Conservation (phyloP, 2,797 vertebrate genomes). For the Coregonus ussuriensis region DNA sequence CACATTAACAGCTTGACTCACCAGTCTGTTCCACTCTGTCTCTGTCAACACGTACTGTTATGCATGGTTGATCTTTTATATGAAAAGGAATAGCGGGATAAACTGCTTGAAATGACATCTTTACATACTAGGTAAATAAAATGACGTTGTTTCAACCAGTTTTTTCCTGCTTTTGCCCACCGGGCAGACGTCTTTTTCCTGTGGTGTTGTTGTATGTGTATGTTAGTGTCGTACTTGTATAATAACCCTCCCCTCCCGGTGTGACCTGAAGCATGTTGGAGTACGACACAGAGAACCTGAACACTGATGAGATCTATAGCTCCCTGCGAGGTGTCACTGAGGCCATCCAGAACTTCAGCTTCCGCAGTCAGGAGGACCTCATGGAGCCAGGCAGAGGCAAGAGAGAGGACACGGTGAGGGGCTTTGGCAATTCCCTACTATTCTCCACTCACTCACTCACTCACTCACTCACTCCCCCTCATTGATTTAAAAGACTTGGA, state of each 20-base stretch:
- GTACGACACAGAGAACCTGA: constrained; percentile 94
- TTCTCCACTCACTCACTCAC: too few species aligned
- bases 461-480: background rate
- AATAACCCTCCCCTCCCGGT: background rate
- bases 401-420: constrained; percentile 85
- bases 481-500: too few species aligned
- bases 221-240: background rate
- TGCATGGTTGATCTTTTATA: background rate
- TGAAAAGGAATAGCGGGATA: too few species aligned
- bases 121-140: too few species aligned
- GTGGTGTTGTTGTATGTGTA: constrained; percentile 16
- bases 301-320: constrained; percentile 96
- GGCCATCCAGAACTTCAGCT: constrained; percentile 96
- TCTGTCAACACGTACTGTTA: constrained; percentile 15
- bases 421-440: background rate
- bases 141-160: too few species aligned
- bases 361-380: constrained; percentile 92
- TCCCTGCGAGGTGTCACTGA: constrained; percentile 94
- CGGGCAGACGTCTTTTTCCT: background rate
- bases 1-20: background rate
- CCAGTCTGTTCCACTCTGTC: constrained; percentile 14
- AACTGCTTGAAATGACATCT: too few species aligned
- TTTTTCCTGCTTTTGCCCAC: background rate
- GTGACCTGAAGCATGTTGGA: constrained; percentile 84
- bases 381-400: constrained; percentile 85